Evolutionary conservation across 2,113 vertebrate genomes (phyloP).

Genomic region (Sardina pilchardus): DNA sequence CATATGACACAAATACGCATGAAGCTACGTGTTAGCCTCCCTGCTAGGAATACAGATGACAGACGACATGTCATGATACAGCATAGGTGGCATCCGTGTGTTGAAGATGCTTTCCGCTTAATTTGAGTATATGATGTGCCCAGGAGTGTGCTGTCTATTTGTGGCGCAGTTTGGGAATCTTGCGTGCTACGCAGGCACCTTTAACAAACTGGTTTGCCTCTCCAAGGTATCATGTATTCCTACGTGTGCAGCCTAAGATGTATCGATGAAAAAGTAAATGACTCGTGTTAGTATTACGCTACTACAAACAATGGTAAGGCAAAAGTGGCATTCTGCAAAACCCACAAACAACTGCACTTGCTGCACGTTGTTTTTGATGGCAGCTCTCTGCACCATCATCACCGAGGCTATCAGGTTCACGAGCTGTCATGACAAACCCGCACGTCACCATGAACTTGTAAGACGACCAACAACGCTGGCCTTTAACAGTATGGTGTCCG

Average conservation of each 20-base stretch:
- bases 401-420: conserved; percentile 18
- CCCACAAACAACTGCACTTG: neutral
- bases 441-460: conserved; percentile 1
- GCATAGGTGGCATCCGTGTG: neutral
- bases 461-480: neutral
- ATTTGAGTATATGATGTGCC: neutral
- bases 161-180: neutral
- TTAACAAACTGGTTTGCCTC: neutral
- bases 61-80: neutral
- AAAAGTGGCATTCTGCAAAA: neutral
- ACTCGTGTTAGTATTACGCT: neutral
- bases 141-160: neutral
- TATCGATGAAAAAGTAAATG: neutral
- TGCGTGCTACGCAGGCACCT: neutral
- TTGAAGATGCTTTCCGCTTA: neutral
- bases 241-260: neutral
- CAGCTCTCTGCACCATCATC: neutral
- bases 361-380: conserved; percentile 8
- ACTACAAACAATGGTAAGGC: neutral
- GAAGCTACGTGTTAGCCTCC: neutral
- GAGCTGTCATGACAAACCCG: conserved; percentile 15
- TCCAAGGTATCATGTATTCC: neutral
- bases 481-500: neutral
- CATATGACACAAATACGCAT: neutral
- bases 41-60: neutral